A percentile compares a stretch with the other conserved stretches of the same genome.
Conservation (phyloP, 2,888 invertebrate species). For the Sesamia inferens region DNA sequence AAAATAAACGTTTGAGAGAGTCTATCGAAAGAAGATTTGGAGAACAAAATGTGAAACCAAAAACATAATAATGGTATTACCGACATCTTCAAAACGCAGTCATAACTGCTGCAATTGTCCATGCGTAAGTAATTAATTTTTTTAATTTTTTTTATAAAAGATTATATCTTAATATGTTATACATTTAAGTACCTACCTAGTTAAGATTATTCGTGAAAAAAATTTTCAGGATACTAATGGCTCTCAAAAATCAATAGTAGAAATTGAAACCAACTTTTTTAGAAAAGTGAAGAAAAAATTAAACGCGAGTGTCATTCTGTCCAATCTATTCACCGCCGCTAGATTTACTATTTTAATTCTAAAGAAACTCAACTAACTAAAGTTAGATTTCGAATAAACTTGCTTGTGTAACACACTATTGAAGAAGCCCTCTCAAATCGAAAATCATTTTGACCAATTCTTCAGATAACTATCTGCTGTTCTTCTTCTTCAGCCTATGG, state of each 20-base stretch:
- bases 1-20: neutral
- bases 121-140: slow-evolving; percentile 32
- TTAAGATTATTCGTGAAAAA: neutral
- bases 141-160: too few relatives aligned
- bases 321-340: neutral
- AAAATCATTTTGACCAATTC: too few relatives aligned
- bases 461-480: too few relatives aligned
- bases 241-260: slow-evolving; percentile 1
- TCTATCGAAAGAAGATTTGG: slow-evolving; percentile 4
- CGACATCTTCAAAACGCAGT: slow-evolving; percentile 1
- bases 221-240: slow-evolving; percentile 27
- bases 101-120: slow-evolving; percentile 35
- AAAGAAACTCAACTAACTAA: too few relatives aligned
- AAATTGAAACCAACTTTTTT: neutral
- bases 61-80: slow-evolving; percentile 37
- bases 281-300: slow-evolving; percentile 40
- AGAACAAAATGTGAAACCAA: neutral
- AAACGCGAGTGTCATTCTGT: slow-evolving; percentile 29
- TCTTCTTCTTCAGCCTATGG: too few relatives aligned
- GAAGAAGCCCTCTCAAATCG: too few relatives aligned
- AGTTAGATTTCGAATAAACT: neutral
- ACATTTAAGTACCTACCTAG: too few relatives aligned
- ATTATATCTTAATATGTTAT: too few relatives aligned
- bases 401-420: too few relatives aligned
- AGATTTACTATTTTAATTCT: neutral